These are phyloP conservation scores for Hiodon alosoides DNA, from an alignment of 2,113 vertebrate species.

Conservation along the genomic window DNA sequence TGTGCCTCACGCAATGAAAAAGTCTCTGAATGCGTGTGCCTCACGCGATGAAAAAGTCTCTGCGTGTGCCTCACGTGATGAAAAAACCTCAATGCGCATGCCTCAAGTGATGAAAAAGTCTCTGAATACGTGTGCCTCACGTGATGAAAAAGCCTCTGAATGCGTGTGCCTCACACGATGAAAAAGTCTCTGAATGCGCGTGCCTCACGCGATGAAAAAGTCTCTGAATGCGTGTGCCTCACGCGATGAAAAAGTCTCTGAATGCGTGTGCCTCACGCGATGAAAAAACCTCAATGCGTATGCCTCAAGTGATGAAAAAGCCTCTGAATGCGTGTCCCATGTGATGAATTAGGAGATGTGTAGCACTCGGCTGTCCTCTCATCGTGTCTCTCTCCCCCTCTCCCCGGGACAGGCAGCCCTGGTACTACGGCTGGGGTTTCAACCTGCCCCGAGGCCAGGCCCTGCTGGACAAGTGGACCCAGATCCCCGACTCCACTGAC, in stretches of 20 bases:
- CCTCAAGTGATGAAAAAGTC: background rate
- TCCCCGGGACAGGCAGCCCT: conserved; percentile 80
- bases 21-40: conserved; percentile 19
- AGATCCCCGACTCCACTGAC: conserved; percentile 88
- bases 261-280: too few relatives aligned
- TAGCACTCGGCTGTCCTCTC: conserved; percentile 4
- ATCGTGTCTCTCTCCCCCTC: conserved; percentile 21
- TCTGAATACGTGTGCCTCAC: conserved; percentile 7
- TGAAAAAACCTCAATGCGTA: too few relatives aligned
- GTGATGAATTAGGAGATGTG: background rate
- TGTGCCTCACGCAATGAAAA: too few relatives aligned
- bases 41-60: too few relatives aligned
- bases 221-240: too few relatives aligned
- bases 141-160: background rate
- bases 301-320: background rate
- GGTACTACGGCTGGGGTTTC: conserved; percentile 97
- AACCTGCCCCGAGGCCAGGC: conserved; percentile 92
- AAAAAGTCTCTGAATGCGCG: conserved; percentile 16
- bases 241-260: too few relatives aligned
- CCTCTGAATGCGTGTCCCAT: conserved; percentile 12
- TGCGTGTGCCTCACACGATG: too few relatives aligned
- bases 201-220: background rate
- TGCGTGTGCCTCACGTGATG: too few relatives aligned
- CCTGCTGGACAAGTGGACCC: conserved; percentile 96
- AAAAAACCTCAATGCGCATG: too few relatives aligned